phyloP scores from a whole-genome alignment of 2,888 invertebrate genomes.

The Lochmaea capreae region DNA sequence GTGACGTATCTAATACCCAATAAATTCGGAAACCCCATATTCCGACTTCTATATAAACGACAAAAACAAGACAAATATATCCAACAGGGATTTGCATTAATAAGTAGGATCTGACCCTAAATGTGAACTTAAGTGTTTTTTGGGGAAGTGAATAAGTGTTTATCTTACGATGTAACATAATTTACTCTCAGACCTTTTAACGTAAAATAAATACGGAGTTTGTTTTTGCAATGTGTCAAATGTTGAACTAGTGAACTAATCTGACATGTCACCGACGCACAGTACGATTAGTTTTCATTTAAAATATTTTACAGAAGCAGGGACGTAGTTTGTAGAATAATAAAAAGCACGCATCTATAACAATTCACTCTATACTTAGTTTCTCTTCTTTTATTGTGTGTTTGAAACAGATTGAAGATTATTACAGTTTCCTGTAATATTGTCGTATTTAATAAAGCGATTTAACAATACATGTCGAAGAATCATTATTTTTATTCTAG shows the following conservation, averaged over 20 bases:
- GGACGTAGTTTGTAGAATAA: background rate
- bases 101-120: slow-evolving; percentile 42
- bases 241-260: slow-evolving; percentile 51
- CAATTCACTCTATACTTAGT: background rate
- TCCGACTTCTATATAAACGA: slow-evolving; percentile 3
- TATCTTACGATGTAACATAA: slow-evolving; percentile 48
- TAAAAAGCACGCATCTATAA: background rate
- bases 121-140: slow-evolving; percentile 42
- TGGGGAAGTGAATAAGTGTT: slow-evolving; percentile 33
- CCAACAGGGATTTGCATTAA: slow-evolving; percentile 44
- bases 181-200: slow-evolving; percentile 59
- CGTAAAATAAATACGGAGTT: slow-evolving; percentile 57
- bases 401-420: background rate
- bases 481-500: no score
- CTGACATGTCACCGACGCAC: slow-evolving; percentile 41
- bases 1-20: background rate
- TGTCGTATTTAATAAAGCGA: no score
- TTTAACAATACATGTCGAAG: no score
- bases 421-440: no score
- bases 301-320: slow-evolving; percentile 35
- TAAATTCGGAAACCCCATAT: background rate
- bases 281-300: slow-evolving; percentile 13
- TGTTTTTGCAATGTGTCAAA: slow-evolving; percentile 60
- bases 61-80: slow-evolving; percentile 32
- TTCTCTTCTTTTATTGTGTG: background rate